These are phyloP conservation scores for Autographa pulchrina DNA, from an alignment of 2,888 invertebrate genomes.

Conservation along the genomic window DNA sequence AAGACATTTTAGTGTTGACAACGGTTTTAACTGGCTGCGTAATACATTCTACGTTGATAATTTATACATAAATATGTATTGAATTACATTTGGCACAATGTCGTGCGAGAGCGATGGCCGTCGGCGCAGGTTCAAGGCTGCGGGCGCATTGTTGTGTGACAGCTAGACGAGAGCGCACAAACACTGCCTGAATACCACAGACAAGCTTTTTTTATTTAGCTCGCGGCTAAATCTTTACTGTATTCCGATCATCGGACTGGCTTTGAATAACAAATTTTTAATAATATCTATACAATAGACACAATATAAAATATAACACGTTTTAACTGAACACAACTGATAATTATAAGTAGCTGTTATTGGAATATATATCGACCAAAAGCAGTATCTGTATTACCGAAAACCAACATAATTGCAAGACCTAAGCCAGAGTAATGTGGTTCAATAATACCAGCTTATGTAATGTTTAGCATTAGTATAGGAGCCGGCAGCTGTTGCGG, in stretches of 20 bases:
- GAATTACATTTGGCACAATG: constrained; percentile 72
- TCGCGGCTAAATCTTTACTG: constrained; percentile 23
- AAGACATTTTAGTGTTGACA: constrained; percentile 35
- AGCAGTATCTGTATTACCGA: constrained; percentile 32
- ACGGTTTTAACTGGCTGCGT: constrained; percentile 34
- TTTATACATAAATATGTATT: constrained; percentile 52
- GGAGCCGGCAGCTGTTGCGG: constrained; percentile 52
- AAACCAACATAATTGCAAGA: constrained; percentile 46
- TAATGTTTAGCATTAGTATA: constrained; percentile 49
- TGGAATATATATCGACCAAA: constrained; percentile 26
- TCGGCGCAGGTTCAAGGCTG: constrained; percentile 73
- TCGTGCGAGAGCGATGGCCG: constrained; percentile 67
- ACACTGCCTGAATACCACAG: constrained; percentile 44
- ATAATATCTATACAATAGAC: constrained; percentile 15
- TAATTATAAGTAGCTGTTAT: constrained; percentile 27
- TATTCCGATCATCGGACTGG: constrained; percentile 22
- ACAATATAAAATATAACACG: not conserved
- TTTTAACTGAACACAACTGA: too few relatives aligned
- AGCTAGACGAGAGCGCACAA: constrained; percentile 60
- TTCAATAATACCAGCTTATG: constrained; percentile 57
- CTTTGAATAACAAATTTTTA: constrained; percentile 9
- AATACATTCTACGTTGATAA: constrained; percentile 43
- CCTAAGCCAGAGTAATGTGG: constrained; percentile 57
- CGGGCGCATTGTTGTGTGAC: constrained; percentile 70
- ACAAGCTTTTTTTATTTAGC: constrained; percentile 42